Evolutionary conservation across 2,888 invertebrate genomes (phyloP).

Genomic region (Tubiluchus corallicola): DNA sequence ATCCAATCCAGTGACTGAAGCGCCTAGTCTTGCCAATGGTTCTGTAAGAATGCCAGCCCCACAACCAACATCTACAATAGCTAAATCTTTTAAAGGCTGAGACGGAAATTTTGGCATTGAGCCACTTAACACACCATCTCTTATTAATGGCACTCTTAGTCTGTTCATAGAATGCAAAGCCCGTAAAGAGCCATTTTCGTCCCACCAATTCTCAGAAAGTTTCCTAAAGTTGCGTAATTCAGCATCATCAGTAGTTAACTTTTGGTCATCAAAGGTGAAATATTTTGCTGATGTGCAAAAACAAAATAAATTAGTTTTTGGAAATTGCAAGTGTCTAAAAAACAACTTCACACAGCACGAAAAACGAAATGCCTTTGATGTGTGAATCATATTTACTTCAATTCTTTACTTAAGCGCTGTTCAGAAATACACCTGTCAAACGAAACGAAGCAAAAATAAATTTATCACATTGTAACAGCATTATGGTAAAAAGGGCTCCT

Average conservation of each 20-base stretch:
- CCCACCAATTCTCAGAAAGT: constrained; percentile 53
- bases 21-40: constrained; percentile 59
- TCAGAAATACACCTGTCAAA: no score
- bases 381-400: no score
- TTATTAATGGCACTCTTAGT: constrained; percentile 38
- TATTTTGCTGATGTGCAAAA: no score
- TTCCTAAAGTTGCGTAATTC: constrained; percentile 37
- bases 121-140: constrained; percentile 44
- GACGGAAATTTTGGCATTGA: constrained; percentile 26
- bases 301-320: no score
- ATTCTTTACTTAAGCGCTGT: no score
- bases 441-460: no score
- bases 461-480: no score
- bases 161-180: constrained; percentile 57
- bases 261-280: no score
- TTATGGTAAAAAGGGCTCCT: no score
- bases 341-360: no score
- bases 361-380: no score
- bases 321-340: no score
- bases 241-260: constrained; percentile 21
- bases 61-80: constrained; percentile 73
- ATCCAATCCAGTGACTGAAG: constrained; percentile 60
- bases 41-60: constrained; percentile 66
- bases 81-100: constrained; percentile 43
- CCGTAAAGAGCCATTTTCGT: constrained; percentile 42